phyloP scores from a whole-genome alignment of 2,888 invertebrate genomes.

The Baronia brevicornis region DNA sequence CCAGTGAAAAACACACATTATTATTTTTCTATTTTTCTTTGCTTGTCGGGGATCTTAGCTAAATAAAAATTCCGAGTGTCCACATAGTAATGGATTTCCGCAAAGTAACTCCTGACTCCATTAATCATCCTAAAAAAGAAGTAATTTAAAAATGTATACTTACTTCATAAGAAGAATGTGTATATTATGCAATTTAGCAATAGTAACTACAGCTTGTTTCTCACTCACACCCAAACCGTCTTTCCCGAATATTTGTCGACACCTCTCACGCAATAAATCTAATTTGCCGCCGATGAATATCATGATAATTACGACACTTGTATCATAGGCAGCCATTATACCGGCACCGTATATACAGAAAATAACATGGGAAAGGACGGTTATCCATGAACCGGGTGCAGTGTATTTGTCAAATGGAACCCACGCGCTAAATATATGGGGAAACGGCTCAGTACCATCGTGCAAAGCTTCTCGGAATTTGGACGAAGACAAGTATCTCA shows the following conservation, averaged over 20 bases:
- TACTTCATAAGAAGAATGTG: slow-evolving; percentile 49
- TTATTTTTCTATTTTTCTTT: too few species aligned
- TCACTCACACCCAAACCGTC: slow-evolving; percentile 24
- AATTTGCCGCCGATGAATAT: slow-evolving; percentile 56
- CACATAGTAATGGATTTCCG: too few species aligned
- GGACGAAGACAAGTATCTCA: slow-evolving; percentile 38
- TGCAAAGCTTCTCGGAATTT: slow-evolving; percentile 36
- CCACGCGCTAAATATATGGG: slow-evolving; percentile 62
- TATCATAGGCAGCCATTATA: slow-evolving; percentile 50
- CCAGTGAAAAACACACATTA: too few species aligned
- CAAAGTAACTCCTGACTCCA: too few species aligned
- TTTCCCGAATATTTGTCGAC: slow-evolving; percentile 39
- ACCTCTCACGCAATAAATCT: slow-evolving; percentile 45
- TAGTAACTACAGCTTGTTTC: slow-evolving; percentile 24
- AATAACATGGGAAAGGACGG: slow-evolving; percentile 40
- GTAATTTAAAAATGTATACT: slow-evolving; percentile 24
- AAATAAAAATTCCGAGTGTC: too few species aligned
- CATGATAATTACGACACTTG: slow-evolving; percentile 44
- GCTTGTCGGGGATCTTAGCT: too few species aligned
- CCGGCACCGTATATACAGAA: slow-evolving; percentile 41
- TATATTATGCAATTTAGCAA: slow-evolving; percentile 39
- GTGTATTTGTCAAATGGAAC: slow-evolving; percentile 53
- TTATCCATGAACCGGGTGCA: slow-evolving; percentile 50
- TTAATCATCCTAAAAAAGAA: not conserved
- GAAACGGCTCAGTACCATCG: slow-evolving; percentile 48